Evolutionary conservation across 2,888 invertebrate genomes (phyloP).

Genomic region (Catocala nupta): DNA sequence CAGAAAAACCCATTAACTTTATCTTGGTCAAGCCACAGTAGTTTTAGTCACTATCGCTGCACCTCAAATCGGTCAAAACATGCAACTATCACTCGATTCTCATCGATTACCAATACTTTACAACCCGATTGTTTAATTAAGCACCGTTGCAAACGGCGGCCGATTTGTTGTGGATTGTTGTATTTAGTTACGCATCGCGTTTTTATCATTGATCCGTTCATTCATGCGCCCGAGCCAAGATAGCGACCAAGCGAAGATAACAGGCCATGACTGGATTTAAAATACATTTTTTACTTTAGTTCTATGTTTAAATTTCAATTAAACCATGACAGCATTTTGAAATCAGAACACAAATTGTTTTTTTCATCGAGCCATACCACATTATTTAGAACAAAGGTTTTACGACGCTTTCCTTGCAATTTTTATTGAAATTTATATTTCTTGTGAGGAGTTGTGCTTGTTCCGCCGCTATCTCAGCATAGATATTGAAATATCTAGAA

Average conservation of each 20-base stretch:
- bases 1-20: no score
- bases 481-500: no score
- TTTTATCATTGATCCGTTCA: slow-evolving; percentile 38
- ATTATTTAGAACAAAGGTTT: no score
- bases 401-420: no score
- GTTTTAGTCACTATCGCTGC: no score
- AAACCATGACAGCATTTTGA: neutral
- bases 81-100: slow-evolving; percentile 2
- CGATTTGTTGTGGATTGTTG: slow-evolving; percentile 49
- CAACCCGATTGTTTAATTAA: slow-evolving; percentile 49
- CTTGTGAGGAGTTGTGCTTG: no score
- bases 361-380: no score
- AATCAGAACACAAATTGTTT: neutral
- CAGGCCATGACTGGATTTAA: slow-evolving; percentile 26
- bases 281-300: slow-evolving; percentile 27
- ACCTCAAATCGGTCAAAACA: no score
- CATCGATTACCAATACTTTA: slow-evolving; percentile 5
- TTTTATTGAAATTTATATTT: no score
- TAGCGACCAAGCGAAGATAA: slow-evolving; percentile 29
- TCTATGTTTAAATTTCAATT: slow-evolving; percentile 32
- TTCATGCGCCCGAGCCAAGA: slow-evolving; percentile 18
- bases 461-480: no score
- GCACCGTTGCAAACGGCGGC: slow-evolving; percentile 43
- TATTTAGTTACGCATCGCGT: slow-evolving; percentile 39
- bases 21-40: no score